Evolutionary conservation across 53 echinoderm and acorn worm species (phyloP).

Genomic region (Mesocentrotus franciscanus): DNA sequence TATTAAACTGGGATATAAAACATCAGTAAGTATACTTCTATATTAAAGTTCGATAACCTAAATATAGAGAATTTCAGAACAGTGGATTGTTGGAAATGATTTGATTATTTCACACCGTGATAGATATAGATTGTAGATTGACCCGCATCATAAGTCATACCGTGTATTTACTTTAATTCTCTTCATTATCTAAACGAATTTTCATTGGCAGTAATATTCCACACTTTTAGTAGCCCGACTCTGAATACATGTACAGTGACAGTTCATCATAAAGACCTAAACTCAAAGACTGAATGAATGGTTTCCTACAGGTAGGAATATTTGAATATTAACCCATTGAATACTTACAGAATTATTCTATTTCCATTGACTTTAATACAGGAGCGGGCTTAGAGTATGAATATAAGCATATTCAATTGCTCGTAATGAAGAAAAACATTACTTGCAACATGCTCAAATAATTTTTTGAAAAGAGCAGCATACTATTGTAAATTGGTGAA

Average conservation of each 20-base stretch:
- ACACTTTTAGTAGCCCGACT: neutral
- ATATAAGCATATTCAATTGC: neutral
- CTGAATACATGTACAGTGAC: neutral
- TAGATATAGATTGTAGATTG: neutral
- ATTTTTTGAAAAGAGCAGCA: neutral
- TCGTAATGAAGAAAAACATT: neutral
- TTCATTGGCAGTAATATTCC: neutral
- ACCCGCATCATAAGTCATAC: neutral
- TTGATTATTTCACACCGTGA: neutral
- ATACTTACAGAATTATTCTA: neutral
- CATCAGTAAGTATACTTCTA: neutral
- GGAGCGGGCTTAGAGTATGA: neutral
- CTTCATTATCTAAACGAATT: neutral
- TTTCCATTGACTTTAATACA: too few relatives aligned
- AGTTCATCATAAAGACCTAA: neutral
- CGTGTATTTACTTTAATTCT: neutral
- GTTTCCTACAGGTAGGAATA: neutral
- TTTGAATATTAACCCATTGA: neutral
- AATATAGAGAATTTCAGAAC: neutral
- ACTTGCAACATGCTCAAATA: neutral
- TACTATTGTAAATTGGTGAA: neutral
- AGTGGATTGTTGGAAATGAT: neutral
- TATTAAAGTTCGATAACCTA: neutral
- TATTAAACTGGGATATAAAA: conserved; percentile 9
- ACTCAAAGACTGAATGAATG: neutral